Evolutionary conservation across 2,113 vertebrate genomes (phyloP).

Genomic region (Anthoscopus minutus): DNA sequence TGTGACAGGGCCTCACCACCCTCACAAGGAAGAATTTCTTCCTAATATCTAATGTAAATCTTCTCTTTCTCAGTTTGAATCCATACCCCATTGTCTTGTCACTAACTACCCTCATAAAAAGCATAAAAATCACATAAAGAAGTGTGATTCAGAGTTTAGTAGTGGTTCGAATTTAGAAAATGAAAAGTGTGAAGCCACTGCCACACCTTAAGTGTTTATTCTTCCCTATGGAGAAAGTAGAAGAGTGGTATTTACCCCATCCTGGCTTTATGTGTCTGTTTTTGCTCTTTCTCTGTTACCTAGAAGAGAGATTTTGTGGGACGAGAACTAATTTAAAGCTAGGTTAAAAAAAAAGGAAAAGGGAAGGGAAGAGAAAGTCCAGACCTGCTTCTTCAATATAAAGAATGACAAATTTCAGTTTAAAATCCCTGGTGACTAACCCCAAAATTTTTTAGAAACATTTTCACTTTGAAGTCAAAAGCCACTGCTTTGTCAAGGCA

Average conservation of each 20-base stretch:
- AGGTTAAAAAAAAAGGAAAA: background rate
- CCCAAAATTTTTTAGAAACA: background rate
- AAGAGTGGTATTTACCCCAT: background rate
- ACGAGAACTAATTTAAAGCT: background rate
- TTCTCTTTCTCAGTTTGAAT: background rate
- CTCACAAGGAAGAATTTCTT: background rate
- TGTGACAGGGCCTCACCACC: accelerated
- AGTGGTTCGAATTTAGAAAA: background rate
- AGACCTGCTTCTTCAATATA: background rate
- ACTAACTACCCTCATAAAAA: background rate
- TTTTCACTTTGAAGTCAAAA: background rate
- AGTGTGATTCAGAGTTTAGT: background rate
- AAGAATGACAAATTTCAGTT: constrained; percentile 15
- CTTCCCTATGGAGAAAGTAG: background rate
- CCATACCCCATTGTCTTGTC: background rate
- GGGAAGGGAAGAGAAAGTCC: background rate
- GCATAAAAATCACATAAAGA: background rate
- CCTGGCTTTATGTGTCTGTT: background rate
- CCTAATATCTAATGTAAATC: background rate
- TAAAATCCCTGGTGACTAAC: background rate
- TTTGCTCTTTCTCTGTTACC: background rate
- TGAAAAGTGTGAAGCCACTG: background rate
- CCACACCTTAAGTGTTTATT: background rate
- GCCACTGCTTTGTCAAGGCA: background rate
- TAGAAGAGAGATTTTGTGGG: background rate